These are phyloP conservation scores for Trichacis sp. DNA, from an alignment of 2,888 invertebrate species.

Conservation along the genomic window DNA sequence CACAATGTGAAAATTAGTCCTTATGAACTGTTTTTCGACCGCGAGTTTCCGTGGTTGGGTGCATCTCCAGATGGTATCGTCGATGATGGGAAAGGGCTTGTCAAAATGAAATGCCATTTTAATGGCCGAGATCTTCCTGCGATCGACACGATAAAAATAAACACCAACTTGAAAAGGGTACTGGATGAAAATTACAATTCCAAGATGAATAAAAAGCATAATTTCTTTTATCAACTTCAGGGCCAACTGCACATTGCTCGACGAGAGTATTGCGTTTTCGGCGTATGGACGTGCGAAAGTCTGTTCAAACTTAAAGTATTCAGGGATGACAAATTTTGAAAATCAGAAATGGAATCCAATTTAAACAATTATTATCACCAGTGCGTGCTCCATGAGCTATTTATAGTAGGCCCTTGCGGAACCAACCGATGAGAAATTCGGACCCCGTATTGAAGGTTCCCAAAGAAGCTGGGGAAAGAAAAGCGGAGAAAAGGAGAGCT, in stretches of 20 bases:
- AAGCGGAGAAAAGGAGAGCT: too few species aligned
- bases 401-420: conserved; percentile 34
- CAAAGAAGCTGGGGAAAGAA: too few species aligned
- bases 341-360: conserved; percentile 12
- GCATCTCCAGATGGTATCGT: conserved; percentile 22
- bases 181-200: conserved; percentile 9
- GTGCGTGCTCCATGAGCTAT: conserved; percentile 44
- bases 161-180: conserved; percentile 3
- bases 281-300: conserved; percentile 36
- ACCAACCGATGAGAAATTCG: conserved; percentile 31
- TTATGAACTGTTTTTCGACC: conserved; percentile 37
- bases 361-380: conserved; percentile 29
- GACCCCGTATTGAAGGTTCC: too few species aligned
- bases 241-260: conserved; percentile 39
- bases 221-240: conserved; percentile 44
- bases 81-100: conserved; percentile 19
- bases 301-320: conserved; percentile 18
- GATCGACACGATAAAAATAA: conserved; percentile 13
- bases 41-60: conserved; percentile 12
- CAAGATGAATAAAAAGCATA: conserved; percentile 31
- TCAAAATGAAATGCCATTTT: conserved; percentile 84
- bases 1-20: conserved; percentile 2
- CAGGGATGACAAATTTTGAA: conserved; percentile 41
- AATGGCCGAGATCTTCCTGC: conserved; percentile 73
- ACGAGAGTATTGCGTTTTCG: conserved; percentile 40